Percentiles rank a stretch among this genome's conserved stretches.
These are phyloP conservation scores for Drosophila tanythrix DNA, from an alignment of 2,888 invertebrate genomes.

Conservation along the genomic window DNA sequence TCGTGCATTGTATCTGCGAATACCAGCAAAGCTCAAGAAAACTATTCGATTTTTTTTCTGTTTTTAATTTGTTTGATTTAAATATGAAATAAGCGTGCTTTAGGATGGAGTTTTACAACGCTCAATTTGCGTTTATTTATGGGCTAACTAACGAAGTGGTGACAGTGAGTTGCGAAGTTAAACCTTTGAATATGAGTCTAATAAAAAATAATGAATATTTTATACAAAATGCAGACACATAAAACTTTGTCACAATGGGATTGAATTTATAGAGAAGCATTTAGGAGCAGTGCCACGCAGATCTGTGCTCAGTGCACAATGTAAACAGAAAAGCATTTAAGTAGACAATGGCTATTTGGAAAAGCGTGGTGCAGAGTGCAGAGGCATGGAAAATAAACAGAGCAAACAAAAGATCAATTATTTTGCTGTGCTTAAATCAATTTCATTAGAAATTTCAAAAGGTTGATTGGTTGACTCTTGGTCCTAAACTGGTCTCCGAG, in stretches of 20 bases:
- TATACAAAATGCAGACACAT: not conserved
- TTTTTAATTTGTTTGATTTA: not conserved
- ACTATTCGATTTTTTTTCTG: not conserved
- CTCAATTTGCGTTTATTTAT: not conserved
- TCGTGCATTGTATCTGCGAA: not conserved
- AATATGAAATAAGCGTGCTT: not conserved
- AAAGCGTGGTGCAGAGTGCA: constrained; percentile 15
- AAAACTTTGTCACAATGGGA: not conserved
- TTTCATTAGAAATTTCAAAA: not conserved
- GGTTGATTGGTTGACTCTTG: too few relatives aligned
- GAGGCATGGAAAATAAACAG: constrained; percentile 45
- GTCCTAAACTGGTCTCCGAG: not conserved
- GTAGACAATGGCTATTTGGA: constrained; percentile 5
- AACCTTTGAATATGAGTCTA: not conserved
- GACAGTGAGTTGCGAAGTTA: not conserved
- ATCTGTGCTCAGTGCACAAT: not conserved
- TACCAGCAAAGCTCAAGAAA: not conserved
- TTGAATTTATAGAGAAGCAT: not conserved
- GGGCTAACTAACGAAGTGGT: not conserved
- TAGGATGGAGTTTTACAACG: not conserved
- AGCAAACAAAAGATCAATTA: constrained; percentile 5
- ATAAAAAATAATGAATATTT: not conserved
- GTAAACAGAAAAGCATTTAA: not conserved
- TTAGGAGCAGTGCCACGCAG: too few relatives aligned
- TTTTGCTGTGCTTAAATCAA: not conserved